phyloP scores from a whole-genome alignment of 2,797 vertebrate species.

The Molossus alvarezi region DNA sequence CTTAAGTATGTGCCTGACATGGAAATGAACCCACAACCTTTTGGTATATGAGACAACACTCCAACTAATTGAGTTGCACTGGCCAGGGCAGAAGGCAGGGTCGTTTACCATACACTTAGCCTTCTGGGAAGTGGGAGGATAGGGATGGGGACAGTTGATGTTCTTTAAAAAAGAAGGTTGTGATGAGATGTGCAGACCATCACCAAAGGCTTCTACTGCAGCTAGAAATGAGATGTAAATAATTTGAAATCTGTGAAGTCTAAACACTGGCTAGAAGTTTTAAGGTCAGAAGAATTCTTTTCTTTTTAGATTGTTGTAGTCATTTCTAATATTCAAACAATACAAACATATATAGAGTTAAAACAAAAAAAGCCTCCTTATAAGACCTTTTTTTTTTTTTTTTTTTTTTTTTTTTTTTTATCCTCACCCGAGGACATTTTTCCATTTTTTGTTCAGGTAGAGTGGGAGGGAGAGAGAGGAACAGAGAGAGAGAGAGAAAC shows the following conservation, averaged over 20 bases:
- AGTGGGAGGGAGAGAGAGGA: too few relatives aligned
- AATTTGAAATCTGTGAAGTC: not conserved
- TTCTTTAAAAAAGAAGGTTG: not conserved
- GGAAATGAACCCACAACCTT: too few relatives aligned
- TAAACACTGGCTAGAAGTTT: not conserved
- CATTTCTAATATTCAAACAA: constrained; percentile 39
- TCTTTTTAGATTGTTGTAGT: not conserved
- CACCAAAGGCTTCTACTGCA: not conserved
- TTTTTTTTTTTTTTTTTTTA: too few relatives aligned
- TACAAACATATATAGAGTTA: not conserved
- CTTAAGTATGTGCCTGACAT: too few relatives aligned
- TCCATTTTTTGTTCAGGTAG: too few relatives aligned
- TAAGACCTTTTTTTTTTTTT: too few relatives aligned
- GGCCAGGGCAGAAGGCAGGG: not conserved
- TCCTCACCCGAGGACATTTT: too few relatives aligned
- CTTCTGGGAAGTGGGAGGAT: not conserved
- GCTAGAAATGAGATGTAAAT: constrained; percentile 26
- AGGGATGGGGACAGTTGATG: not conserved
- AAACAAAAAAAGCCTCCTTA: not conserved
- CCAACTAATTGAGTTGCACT: too few relatives aligned
- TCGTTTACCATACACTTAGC: not conserved
- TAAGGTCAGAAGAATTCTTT: not conserved
- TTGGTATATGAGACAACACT: too few relatives aligned
- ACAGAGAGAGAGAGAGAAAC: too few relatives aligned
- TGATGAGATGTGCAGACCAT: not conserved